A percentile compares a stretch with the other conserved stretches of the same genome.
Conservation (phyloP, 2,113 vertebrate species). For the Pithys albifrons region DNA sequence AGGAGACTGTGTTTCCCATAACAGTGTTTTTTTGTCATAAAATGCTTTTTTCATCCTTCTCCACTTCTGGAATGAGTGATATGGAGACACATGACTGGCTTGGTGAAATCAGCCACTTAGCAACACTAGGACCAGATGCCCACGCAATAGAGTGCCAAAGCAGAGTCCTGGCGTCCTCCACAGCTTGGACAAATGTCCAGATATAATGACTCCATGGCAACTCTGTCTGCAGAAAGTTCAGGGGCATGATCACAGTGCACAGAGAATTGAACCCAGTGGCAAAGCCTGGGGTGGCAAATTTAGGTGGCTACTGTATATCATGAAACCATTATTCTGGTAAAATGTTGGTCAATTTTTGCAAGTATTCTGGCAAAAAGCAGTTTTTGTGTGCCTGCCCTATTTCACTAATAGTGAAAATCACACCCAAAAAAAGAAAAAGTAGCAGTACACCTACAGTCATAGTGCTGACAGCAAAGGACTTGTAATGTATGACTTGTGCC, state of each 20-base stretch:
- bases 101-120: slow-evolving; percentile 72
- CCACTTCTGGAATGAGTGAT: slow-evolving; percentile 57
- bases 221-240: slow-evolving; percentile 36
- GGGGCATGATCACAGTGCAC: not conserved
- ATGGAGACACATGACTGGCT: slow-evolving; percentile 63
- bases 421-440: not conserved
- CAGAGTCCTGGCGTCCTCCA: slow-evolving; percentile 45
- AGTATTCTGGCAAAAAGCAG: not conserved
- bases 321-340: not conserved
- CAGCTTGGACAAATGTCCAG: slow-evolving; percentile 53
- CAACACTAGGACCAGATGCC: slow-evolving; percentile 75
- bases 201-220: slow-evolving; percentile 48
- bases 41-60: slow-evolving; percentile 4
- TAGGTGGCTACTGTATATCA: not conserved
- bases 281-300: not conserved
- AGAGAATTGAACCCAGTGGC: not conserved
- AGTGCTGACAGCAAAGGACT: not conserved
- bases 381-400: not conserved
- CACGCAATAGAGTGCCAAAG: slow-evolving; percentile 69
- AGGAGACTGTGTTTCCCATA: slow-evolving; percentile 17
- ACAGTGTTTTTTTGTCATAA: slow-evolving; percentile 28
- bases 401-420: not conserved
- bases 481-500: accelerated
- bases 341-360: not conserved
- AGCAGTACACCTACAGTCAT: not conserved